A percentile compares a stretch with the other conserved stretches of the same genome.
Evolutionary conservation across 2,888 invertebrate genomes (phyloP).

Genomic region (Netelia inedita): DNA sequence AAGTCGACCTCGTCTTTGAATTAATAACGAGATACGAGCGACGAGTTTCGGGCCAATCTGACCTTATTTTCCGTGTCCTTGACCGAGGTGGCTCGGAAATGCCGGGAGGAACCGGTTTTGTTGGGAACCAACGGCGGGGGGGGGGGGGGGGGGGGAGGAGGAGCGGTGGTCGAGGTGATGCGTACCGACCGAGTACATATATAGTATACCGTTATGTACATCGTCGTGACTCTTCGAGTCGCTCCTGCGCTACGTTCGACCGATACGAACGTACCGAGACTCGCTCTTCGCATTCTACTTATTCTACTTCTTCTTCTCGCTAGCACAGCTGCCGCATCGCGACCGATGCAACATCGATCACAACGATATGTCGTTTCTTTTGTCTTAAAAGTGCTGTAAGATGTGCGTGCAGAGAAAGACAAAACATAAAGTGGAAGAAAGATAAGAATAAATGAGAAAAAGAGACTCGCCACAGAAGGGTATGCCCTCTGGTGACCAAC

Average conservation of each 20-base stretch:
- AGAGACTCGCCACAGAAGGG: slow-evolving; percentile 95
- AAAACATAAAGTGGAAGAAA: not conserved
- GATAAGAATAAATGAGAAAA: not conserved
- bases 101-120: slow-evolving; percentile 68
- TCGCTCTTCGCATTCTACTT: too few relatives aligned
- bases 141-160: not conserved
- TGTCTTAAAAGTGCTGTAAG: too few relatives aligned
- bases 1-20: not conserved
- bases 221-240: not conserved
- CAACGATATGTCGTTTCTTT: too few relatives aligned
- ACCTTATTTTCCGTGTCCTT: slow-evolving; percentile 82
- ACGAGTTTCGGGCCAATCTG: slow-evolving; percentile 74
- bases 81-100: slow-evolving; percentile 81
- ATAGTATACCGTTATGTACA: not conserved
- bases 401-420: too few relatives aligned
- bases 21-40: slow-evolving; percentile 34
- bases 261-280: not conserved
- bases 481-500: slow-evolving; percentile 95
- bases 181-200: not conserved
- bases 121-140: slow-evolving; percentile 36
- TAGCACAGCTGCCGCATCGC: too few relatives aligned
- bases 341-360: too few relatives aligned
- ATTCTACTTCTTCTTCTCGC: too few relatives aligned
- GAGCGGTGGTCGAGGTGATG: not conserved
- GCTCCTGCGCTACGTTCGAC: slow-evolving; percentile 1